Evolutionary conservation across 2,113 vertebrate species (phyloP), one percentile per base, ranked within the genome.

Genomic region (Hiodon alosoides): DNA sequence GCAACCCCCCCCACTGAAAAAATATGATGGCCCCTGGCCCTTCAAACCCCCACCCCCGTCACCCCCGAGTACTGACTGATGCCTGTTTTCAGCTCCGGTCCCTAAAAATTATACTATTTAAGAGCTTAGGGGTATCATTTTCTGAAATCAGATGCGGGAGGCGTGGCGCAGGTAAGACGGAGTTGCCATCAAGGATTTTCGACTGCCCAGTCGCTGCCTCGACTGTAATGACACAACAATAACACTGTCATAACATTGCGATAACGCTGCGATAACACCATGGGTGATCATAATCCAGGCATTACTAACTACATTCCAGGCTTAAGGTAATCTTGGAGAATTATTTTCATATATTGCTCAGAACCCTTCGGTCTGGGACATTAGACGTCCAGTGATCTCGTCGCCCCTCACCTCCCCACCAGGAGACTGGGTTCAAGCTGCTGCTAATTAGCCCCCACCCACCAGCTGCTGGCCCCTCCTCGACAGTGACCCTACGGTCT

Each of bases 101-200:
- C 79, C 84, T 87, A 89, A 86, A 91, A 90, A 90, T 90, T 73
- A 90, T 80, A 78, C 82, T 82, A 89, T 89, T 90, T 90, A 77
- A 84, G 79, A 82, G 85, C 86, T 90, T 90, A 90, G 78, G 81
- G 83, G 88, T 86, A 88, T 89, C 86, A 90, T 83, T 76, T 85
- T 83, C 80, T 75, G 83, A 31, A 31, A 31, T 31, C 31, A 31
- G 31, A 31, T 31, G 31, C 31, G 31, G 31, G 31, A 31, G 84
- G 86, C 84, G 81, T 79, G 75, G 79, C 83, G 85, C 81, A 69
- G 79, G 68, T 80, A 78, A 79, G 81, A 87, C 78, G 73, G 81
- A 87, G 80, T 77, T 81, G 73, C 81, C 79, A 77, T 79, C 75
- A 75, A 77, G 65, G 69, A 76, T 77, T 80, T 82, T 82, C 75